These are phyloP conservation scores for Sphenodon punctatus DNA, from an alignment of 2,797 vertebrate species.

Conservation along the genomic window DNA sequence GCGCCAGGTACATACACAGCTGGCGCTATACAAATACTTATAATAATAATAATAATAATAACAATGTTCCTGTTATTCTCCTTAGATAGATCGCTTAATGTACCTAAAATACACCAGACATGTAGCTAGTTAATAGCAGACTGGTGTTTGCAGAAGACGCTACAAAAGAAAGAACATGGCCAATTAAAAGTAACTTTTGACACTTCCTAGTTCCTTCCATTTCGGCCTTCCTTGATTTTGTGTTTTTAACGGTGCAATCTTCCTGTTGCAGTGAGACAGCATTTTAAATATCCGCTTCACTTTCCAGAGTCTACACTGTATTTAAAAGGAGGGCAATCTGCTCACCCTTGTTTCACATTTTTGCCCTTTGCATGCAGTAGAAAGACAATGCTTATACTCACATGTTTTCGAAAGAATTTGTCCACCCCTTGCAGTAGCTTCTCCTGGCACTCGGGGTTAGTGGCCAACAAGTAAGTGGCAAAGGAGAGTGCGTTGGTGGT, in stretches of 20 bases:
- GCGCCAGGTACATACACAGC: too few relatives aligned
- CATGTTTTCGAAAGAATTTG: conserved; percentile 82
- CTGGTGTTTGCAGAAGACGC: neutral
- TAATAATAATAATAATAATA: too few relatives aligned
- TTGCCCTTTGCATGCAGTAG: neutral
- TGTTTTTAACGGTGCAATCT: neutral
- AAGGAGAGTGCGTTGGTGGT: conserved; percentile 88
- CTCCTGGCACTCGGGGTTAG: conserved; percentile 83
- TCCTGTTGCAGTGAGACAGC: neutral
- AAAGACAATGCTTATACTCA: conserved; percentile 73
- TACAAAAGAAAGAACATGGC: neutral
- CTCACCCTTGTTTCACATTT: neutral
- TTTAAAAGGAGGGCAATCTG: neutral
- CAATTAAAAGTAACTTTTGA: neutral
- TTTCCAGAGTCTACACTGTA: neutral
- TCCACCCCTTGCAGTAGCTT: conserved; percentile 87
- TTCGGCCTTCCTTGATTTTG: neutral
- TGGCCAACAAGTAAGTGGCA: conserved; percentile 88
- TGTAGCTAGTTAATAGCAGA: neutral
- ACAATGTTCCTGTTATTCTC: neutral
- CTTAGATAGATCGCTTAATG: neutral
- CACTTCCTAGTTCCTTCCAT: too few relatives aligned
- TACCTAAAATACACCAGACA: neutral
- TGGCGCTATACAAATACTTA: too few relatives aligned
- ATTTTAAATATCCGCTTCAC: neutral